Evolutionary conservation across 2,797 vertebrate species (phyloP), one percentile per base, ranked within the genome.

Genomic region (Sphenodon punctatus): DNA sequence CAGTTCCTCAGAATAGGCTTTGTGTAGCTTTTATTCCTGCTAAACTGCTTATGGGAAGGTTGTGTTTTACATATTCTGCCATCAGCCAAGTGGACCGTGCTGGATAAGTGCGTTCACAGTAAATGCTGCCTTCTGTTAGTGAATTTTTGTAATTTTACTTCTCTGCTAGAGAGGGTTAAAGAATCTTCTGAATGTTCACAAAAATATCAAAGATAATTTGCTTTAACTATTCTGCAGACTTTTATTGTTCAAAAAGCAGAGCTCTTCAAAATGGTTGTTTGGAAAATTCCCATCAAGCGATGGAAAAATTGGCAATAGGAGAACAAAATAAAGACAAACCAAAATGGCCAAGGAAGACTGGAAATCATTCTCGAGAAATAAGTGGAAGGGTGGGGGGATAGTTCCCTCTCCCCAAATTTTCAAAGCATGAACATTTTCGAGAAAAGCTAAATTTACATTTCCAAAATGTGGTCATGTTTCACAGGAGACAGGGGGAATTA

Each of bases 231-330:
- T n/a, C n/a, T n/a, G n/a, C n/a, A n/a, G n/a, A n/a, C n/a, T n/a
- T n/a, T n/a, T n/a, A n/a, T n/a, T n/a, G n/a, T n/a, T n/a, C n/a
- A n/a, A 25, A 38, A 14, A 39, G n/a, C 30, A 55, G 49, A 32
- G 25, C 39, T 36, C n/a, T n/a, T n/a, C 68, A 81, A 91, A 86
- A 65, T 59, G 36, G 6, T 19, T 1, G 1, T 83, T 85, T 75
- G 70, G 83, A 79, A 87, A 83, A 85, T 89, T 85, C 83, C 79
- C 87, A 66, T 41, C 32, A 15, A 56, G 58, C 78, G 68, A 88
- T 53, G 42, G 81, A 69, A 25, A 23, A 38, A 8, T n/a, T 69
- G 73, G 70, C 67, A 10, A 36, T 45, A 83, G 68, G n/a, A 69
- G 71, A 14, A 64, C 60, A 74, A 80, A 81, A 79, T 73, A 78